phyloP scores from a whole-genome alignment of 2,888 invertebrate genomes.

The Beris morrisii region DNA sequence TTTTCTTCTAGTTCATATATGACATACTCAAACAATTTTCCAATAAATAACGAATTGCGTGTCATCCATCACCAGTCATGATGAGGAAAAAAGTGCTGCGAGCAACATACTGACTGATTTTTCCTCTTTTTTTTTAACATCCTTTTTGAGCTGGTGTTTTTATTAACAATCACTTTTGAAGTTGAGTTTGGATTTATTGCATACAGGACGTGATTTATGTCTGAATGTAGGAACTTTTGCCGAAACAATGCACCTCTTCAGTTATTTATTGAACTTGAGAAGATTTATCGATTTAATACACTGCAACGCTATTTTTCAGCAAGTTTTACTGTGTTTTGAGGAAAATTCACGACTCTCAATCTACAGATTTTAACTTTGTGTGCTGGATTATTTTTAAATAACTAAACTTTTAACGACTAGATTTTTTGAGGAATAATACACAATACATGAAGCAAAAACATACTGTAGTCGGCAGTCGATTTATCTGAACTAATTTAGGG shows the following conservation, averaged over 20 bases:
- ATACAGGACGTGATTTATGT: slow-evolving; percentile 36
- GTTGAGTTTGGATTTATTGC: slow-evolving; percentile 36
- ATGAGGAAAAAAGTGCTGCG: neutral
- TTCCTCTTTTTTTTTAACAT: neutral
- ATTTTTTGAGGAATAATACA: no score
- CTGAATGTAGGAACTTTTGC: slow-evolving; percentile 36
- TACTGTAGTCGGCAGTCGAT: no score
- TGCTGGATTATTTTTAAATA: no score
- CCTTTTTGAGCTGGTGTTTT: slow-evolving; percentile 27
- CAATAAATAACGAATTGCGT: slow-evolving; percentile 37
- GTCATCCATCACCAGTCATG: slow-evolving; percentile 32
- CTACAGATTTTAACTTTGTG: no score
- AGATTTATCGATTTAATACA: slow-evolving; percentile 36
- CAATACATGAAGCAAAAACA: no score
- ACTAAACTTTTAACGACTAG: no score
- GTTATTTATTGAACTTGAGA: slow-evolving; percentile 39
- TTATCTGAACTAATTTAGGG: no score
- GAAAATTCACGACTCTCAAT: neutral
- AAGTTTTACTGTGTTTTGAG: slow-evolving; percentile 12
- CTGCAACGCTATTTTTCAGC: slow-evolving; percentile 22
- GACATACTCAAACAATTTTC: slow-evolving; percentile 20
- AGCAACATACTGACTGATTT: slow-evolving; percentile 4
- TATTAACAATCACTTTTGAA: slow-evolving; percentile 39
- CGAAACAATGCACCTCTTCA: slow-evolving; percentile 39
- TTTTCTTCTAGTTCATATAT: neutral